Evolutionary conservation across 1,140 invertebrate species (phyloP).

Genomic region (Zaprionus taronus): DNA sequence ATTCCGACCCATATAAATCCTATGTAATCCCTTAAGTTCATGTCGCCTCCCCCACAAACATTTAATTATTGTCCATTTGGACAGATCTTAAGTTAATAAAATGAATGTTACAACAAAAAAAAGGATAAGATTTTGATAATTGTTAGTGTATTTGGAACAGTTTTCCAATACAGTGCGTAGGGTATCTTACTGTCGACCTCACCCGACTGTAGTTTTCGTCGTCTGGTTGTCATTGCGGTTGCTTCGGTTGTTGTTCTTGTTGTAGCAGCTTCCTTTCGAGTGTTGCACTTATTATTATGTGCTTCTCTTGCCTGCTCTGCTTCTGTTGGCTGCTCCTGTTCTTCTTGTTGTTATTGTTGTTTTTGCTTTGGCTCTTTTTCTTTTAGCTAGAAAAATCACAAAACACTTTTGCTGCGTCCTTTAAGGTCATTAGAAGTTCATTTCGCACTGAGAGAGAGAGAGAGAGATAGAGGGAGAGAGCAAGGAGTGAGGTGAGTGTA

Average conservation of each 20-base stretch:
- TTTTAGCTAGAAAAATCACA: constrained; percentile 67
- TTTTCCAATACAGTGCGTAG: no score
- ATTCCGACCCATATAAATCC: no score
- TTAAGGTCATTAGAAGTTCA: constrained; percentile 77
- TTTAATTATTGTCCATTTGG: no score
- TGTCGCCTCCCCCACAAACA: no score
- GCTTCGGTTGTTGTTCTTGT: constrained; percentile 9
- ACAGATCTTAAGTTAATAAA: no score
- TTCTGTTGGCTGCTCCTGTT: constrained; percentile 48
- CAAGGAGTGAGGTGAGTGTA: neutral
- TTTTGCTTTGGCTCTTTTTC: constrained; percentile 39
- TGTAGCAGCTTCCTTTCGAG: constrained; percentile 40
- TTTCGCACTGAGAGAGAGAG: neutral
- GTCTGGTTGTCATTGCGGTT: constrained; percentile 24
- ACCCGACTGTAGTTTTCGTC: neutral
- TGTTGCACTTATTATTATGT: constrained; percentile 75
- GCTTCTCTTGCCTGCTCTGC: constrained; percentile 44
- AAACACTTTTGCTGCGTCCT: constrained; percentile 72
- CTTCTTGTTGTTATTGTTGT: constrained; percentile 9
- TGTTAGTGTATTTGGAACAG: no score
- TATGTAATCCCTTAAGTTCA: no score
- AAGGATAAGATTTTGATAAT: no score
- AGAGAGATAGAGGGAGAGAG: neutral
- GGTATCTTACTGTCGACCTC: no score
- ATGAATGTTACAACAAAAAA: no score